phyloP scores from a whole-genome alignment of 2,888 invertebrate genomes.

The Tanypteryx hageni region DNA sequence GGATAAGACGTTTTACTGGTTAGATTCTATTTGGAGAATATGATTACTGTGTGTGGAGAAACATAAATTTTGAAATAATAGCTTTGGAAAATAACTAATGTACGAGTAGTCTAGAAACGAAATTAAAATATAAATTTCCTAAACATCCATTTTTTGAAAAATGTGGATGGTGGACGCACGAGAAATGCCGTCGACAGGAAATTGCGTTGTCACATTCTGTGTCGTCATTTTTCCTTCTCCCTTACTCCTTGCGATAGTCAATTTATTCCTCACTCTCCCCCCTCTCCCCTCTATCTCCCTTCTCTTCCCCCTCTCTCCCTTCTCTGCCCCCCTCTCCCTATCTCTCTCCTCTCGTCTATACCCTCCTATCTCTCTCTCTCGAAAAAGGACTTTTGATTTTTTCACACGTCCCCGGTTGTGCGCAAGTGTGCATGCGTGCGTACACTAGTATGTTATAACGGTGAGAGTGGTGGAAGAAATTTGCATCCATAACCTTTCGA shows the following conservation, averaged over 20 bases:
- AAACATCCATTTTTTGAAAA: not conserved
- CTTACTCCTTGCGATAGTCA: not conserved
- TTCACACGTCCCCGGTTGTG: not conserved
- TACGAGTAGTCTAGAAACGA: too few relatives aligned
- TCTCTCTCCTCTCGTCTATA: too few relatives aligned
- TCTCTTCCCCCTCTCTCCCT: too few relatives aligned
- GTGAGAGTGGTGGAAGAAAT: not conserved
- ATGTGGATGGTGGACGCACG: not conserved
- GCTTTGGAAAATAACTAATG: too few relatives aligned
- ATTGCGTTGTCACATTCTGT: conserved; percentile 4
- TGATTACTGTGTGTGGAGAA: too few relatives aligned
- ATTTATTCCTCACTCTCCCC: not conserved
- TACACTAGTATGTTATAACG: not conserved
- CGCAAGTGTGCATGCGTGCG: not conserved
- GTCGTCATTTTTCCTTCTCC: not conserved
- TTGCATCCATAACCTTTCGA: not conserved
- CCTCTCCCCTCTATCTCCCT: not conserved
- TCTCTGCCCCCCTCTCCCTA: too few relatives aligned
- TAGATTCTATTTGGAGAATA: too few relatives aligned
- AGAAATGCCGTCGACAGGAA: not conserved
- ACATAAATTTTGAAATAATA: too few relatives aligned
- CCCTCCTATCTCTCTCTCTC: too few relatives aligned
- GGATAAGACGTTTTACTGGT: too few relatives aligned
- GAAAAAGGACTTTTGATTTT: not conserved
- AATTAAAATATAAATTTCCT: not conserved